phyloP scores from a whole-genome alignment of 2,888 invertebrate species.

The Pachymerium ferrugineum region DNA sequence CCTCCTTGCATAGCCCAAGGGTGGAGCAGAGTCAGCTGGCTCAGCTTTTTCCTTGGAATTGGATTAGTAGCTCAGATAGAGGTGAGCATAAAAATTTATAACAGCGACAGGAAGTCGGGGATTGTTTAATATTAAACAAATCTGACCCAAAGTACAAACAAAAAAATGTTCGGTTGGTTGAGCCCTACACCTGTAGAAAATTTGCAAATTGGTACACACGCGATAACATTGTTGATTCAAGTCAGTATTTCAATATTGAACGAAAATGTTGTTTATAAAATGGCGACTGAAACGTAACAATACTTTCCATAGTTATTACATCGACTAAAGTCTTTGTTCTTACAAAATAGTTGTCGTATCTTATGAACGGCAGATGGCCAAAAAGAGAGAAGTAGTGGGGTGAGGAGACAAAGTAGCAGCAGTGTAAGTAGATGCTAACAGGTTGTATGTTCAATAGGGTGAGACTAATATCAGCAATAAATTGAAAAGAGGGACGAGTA shows the following conservation, averaged over 20 bases:
- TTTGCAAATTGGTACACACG: no score
- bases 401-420: not conserved
- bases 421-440: not conserved
- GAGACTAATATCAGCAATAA: conserved; percentile 7
- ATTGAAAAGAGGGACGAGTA: not conserved
- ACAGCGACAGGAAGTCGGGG: not conserved
- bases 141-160: no score
- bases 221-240: no score
- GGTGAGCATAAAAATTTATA: conserved; percentile 14
- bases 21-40: conserved; percentile 6
- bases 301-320: no score
- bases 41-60: conserved; percentile 18
- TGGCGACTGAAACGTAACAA: no score
- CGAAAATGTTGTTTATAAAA: no score
- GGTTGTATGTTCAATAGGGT: conserved; percentile 5
- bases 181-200: no score
- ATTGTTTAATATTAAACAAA: not conserved
- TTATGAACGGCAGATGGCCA: not conserved
- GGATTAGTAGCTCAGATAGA: conserved; percentile 8
- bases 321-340: no score
- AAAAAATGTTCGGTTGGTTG: no score
- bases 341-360: no score
- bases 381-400: no score
- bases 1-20: not conserved
- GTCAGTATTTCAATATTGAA: no score